Evolutionary conservation across 2,797 vertebrate genomes (phyloP).

Genomic region (Euthynnus affinis): DNA sequence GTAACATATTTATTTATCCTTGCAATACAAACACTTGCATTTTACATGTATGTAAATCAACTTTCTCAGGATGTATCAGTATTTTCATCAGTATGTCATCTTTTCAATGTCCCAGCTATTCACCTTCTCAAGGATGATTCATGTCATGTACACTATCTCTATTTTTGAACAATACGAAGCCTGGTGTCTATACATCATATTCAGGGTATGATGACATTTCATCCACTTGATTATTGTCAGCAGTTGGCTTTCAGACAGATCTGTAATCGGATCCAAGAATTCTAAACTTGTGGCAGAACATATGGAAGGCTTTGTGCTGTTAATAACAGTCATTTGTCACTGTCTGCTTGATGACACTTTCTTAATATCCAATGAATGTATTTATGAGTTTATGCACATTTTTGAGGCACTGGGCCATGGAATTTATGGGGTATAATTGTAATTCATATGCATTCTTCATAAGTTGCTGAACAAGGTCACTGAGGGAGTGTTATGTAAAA

Average conservation of each 20-base stretch:
- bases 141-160: not conserved
- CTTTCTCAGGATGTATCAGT: not conserved
- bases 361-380: conserved; percentile 54
- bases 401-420: conserved; percentile 25
- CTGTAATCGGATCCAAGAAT: conserved; percentile 9
- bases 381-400: conserved; percentile 54
- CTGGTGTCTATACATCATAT: not conserved
- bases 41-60: not conserved
- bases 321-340: conserved; percentile 65
- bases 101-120: too few species aligned
- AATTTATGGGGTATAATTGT: conserved; percentile 32
- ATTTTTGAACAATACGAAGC: not conserved
- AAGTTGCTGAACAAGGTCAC: conserved; percentile 46
- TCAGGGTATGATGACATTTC: not conserved
- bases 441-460: conserved; percentile 40
- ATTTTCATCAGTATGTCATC: not conserved
- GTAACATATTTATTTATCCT: not conserved
- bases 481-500: conserved; percentile 27
- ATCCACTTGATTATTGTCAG: not conserved
- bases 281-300: conserved; percentile 35
- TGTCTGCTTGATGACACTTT: conserved; percentile 58
- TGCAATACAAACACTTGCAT: not conserved
- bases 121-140: not conserved
- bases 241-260: not conserved
- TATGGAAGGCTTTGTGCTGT: conserved; percentile 27